These are phyloP conservation scores for Tinamus guttatus DNA, from an alignment of 2,113 vertebrate genomes.

Conservation along the genomic window DNA sequence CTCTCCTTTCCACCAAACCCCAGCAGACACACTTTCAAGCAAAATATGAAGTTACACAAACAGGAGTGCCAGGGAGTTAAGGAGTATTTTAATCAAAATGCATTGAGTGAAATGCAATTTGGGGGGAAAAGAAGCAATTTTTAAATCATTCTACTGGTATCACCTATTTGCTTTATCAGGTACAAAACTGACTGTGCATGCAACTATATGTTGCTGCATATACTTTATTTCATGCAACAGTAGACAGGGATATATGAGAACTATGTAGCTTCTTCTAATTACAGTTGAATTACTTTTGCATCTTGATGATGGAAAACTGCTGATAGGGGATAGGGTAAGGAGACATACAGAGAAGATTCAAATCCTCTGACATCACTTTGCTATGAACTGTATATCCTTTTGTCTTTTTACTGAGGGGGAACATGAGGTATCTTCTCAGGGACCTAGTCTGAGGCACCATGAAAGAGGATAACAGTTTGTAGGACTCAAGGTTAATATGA, in stretches of 20 bases:
- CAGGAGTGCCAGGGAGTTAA: neutral
- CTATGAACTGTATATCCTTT: neutral
- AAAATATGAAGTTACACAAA: neutral
- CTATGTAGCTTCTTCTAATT: neutral
- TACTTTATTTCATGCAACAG: neutral
- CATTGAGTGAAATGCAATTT: neutral
- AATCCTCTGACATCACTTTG: neutral
- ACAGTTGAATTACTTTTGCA: neutral
- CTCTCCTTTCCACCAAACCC: neutral
- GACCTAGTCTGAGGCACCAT: neutral
- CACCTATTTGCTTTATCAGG: neutral
- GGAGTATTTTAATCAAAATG: neutral
- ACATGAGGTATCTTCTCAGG: neutral
- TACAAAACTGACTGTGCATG: fast-evolving
- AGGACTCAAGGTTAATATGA: neutral
- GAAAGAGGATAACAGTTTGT: neutral
- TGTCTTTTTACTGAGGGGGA: neutral
- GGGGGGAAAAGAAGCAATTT: neutral
- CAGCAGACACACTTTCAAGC: neutral
- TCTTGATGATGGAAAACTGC: neutral
- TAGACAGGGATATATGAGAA: neutral
- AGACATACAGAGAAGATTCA: neutral
- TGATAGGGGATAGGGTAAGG: neutral
- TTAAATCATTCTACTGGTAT: neutral
- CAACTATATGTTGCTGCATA: neutral